Conservation (phyloP, 2,797 vertebrate species). For the Fistularia tabacaria region DNA sequence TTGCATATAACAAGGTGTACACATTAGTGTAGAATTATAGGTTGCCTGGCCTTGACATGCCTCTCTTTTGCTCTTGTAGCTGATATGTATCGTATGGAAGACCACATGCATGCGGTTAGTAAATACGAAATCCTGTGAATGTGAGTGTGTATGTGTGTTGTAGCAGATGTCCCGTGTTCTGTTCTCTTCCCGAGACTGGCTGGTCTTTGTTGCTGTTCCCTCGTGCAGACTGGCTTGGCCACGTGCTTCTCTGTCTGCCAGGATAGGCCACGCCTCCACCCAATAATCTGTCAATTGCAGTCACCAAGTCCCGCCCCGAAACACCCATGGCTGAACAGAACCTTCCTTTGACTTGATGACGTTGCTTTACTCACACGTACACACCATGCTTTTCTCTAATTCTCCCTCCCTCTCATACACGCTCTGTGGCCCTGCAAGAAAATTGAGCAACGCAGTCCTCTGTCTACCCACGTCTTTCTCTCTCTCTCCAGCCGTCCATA, state of each 20-base stretch:
- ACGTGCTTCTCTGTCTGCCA: constrained; percentile 67
- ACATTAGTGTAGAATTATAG: constrained; percentile 3
- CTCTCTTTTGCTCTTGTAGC: constrained; percentile 23
- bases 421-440: constrained; percentile 16
- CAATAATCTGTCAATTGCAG: constrained; percentile 66
- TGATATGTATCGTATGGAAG: constrained; percentile 37
- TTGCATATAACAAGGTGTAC: constrained; percentile 1
- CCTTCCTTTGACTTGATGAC: constrained; percentile 49
- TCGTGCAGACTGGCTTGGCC: constrained; percentile 68
- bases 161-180: constrained; percentile 68
- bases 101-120: constrained; percentile 30
- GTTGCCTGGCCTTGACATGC: constrained; percentile 7
- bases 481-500: background rate
- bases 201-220: constrained; percentile 73
- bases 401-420: constrained; percentile 25
- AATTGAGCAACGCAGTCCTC: constrained; percentile 20
- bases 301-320: constrained; percentile 44
- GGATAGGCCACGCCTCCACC: constrained; percentile 42
- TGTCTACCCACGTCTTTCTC: constrained; percentile 3
- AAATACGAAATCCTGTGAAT: constrained; percentile 47
- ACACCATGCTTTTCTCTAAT: constrained; percentile 43
- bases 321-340: constrained; percentile 16
- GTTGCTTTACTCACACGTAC: constrained; percentile 60
- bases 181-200: constrained; percentile 55
- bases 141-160: constrained; percentile 17